phyloP scores from a whole-genome alignment of 2,797 vertebrate species.

The Adrianichthys oophorus region DNA sequence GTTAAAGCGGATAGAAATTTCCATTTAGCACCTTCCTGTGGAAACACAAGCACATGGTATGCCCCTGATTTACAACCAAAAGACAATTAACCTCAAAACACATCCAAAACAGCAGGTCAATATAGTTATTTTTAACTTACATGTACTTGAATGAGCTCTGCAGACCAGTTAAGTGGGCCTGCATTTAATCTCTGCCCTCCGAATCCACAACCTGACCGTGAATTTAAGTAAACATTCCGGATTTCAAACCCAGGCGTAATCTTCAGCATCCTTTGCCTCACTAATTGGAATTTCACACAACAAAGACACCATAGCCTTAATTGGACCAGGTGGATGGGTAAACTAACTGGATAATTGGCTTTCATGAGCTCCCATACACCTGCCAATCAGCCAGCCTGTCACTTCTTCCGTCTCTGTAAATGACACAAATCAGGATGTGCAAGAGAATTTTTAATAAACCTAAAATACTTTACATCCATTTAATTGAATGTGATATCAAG shows the following conservation, averaged over 20 bases:
- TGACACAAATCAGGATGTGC: background rate
- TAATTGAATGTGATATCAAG: no score
- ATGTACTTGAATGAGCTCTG: constrained; percentile 2
- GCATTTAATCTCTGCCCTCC: constrained; percentile 52
- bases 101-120: background rate
- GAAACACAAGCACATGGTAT: constrained; percentile 19
- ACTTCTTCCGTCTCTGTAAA: background rate
- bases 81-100: background rate
- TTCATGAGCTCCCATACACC: constrained; percentile 33
- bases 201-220: constrained; percentile 41
- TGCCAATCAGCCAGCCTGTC: constrained; percentile 6
- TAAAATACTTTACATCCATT: no score
- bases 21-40: background rate
- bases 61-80: background rate
- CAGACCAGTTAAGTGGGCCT: constrained; percentile 8
- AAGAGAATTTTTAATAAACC: background rate
- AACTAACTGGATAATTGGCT: constrained; percentile 64
- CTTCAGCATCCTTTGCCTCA: constrained; percentile 55
- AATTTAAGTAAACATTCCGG: constrained; percentile 73
- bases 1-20: constrained; percentile 1
- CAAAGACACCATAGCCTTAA: constrained; percentile 57
- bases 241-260: constrained; percentile 68
- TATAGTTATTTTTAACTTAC: constrained; percentile 5
- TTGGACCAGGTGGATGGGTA: constrained; percentile 63
- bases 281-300: constrained; percentile 69